Conservation (phyloP, 2,888 invertebrate genomes). For the Pilophorus perplexus region DNA sequence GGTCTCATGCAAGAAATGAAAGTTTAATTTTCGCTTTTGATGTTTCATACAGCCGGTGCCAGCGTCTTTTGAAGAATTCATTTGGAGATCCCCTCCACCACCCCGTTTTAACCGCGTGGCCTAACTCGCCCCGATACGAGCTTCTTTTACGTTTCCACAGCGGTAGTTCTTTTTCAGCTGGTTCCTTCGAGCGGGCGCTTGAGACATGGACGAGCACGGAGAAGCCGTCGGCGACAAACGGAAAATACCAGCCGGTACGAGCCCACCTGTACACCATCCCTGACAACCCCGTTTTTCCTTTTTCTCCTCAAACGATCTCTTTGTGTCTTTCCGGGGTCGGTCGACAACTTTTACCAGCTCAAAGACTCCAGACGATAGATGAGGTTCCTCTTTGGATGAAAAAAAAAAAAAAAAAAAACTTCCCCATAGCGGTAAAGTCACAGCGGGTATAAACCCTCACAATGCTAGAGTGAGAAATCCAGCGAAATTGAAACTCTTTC, state of each 20-base stretch:
- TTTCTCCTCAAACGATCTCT: no score
- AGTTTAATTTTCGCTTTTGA: constrained; percentile 30
- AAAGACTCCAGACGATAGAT: constrained; percentile 3
- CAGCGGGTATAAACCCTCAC: background rate
- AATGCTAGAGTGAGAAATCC: background rate
- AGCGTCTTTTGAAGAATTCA: constrained; percentile 24
- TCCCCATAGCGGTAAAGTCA: background rate
- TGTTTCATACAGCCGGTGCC: constrained; percentile 14
- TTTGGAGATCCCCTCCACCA: background rate
- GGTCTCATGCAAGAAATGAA: constrained; percentile 7
- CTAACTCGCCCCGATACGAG: background rate
- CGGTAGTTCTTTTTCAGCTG: background rate
- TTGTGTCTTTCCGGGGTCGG: no score
- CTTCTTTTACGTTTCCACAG: background rate
- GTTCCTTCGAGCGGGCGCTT: background rate
- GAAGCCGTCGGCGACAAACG: no score
- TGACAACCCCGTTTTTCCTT: no score
- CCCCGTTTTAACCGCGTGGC: background rate
- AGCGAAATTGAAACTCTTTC: constrained; percentile 14
- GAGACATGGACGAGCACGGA: background rate
- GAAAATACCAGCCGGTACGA: no score
- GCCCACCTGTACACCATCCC: no score
- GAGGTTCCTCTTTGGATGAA: background rate
- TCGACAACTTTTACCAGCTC: background rate
- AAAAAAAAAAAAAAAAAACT: background rate